Percentiles rank a stretch among this genome's conserved stretches.
phyloP scores from a whole-genome alignment of 2,113 vertebrate species.

The Crotalus viridis region DNA sequence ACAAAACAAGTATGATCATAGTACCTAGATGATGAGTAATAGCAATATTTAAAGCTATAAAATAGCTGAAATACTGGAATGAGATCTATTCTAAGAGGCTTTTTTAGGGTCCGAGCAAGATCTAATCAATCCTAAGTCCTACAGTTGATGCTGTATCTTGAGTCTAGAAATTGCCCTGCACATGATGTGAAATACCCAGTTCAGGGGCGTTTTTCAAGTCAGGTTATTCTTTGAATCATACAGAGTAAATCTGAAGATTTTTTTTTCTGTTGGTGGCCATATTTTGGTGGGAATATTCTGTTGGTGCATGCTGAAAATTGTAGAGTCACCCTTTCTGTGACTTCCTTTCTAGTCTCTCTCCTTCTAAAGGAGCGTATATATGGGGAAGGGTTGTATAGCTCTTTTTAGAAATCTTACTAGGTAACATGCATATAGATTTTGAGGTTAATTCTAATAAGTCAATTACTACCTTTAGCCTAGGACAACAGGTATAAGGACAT shows the following conservation, averaged over 20 bases:
- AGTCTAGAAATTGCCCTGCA: background rate
- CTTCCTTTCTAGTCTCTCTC: background rate
- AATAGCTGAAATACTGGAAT: background rate
- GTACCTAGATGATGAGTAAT: constrained; percentile 12
- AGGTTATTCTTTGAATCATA: background rate
- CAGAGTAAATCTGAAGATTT: background rate
- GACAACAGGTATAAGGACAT: too few species aligned
- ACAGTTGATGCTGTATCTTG: background rate
- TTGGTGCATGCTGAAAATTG: background rate
- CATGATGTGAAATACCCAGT: background rate
- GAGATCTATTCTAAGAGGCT: background rate
- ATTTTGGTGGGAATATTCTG: background rate
- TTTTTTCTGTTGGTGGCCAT: background rate
- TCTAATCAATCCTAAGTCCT: background rate
- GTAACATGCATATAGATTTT: background rate
- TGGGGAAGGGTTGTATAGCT: background rate
- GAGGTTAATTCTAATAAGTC: background rate
- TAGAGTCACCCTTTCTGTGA: background rate
- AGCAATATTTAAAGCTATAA: background rate
- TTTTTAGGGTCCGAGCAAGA: background rate
- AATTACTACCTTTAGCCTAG: background rate
- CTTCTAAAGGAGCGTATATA: background rate
- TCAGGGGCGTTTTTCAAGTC: background rate
- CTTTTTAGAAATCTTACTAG: background rate
- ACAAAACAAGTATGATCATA: background rate